Evolutionary conservation across 2,113 vertebrate genomes (phyloP).

Genomic region (Lipotes vexillifer): DNA sequence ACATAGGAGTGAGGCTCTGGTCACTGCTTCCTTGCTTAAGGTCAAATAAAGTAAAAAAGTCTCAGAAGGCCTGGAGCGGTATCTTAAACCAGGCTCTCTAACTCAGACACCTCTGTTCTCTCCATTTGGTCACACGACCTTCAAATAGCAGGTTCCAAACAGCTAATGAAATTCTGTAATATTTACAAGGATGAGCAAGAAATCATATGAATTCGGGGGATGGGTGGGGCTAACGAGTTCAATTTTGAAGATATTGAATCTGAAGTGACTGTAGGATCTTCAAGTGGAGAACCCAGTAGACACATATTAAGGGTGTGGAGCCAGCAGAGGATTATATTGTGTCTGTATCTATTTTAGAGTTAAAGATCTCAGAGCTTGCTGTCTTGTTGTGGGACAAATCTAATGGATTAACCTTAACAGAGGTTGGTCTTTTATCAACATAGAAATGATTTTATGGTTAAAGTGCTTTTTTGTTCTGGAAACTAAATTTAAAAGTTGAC

Average conservation of each 20-base stretch:
- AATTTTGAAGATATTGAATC: not conserved
- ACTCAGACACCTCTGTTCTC: not conserved
- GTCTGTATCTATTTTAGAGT: conserved; percentile 13
- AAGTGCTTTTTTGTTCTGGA: not conserved
- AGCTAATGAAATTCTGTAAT: not conserved
- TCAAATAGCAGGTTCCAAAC: not conserved
- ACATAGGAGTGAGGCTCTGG: not conserved
- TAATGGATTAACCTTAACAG: not conserved
- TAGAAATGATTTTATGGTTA: not conserved
- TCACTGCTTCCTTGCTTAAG: not conserved
- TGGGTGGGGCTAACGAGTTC: not conserved
- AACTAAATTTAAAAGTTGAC: conserved; percentile 24
- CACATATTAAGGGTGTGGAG: not conserved
- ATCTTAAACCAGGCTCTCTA: not conserved
- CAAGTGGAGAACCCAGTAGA: not conserved
- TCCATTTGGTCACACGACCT: not conserved
- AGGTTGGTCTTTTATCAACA: not conserved
- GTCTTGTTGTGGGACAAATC: not conserved
- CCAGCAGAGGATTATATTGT: not conserved
- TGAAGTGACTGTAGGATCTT: conserved; percentile 26
- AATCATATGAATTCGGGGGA: not conserved
- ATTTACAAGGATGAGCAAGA: conserved; percentile 5
- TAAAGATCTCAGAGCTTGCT: conserved; percentile 5
- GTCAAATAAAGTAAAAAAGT: not conserved
- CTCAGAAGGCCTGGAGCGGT: not conserved